Evolutionary conservation across 1,140 invertebrate species (phyloP).

Genomic region (Prorops nasuta): DNA sequence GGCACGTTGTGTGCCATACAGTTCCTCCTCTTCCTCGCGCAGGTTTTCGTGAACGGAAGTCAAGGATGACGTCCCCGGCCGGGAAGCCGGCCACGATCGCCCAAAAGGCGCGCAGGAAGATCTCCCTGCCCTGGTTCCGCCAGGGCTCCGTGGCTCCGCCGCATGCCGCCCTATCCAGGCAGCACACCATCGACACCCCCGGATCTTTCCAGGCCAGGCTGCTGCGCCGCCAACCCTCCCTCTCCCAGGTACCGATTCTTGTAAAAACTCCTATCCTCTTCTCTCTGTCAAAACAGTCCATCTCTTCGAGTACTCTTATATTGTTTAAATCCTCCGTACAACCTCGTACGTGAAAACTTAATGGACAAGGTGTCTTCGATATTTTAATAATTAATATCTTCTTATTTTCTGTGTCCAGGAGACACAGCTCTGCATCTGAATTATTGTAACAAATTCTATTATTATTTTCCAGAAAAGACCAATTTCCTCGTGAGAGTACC

Average conservation of each 20-base stretch:
- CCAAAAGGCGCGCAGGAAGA: conserved; percentile 77
- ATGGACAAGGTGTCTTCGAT: too few relatives aligned
- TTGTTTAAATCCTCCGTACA: too few relatives aligned
- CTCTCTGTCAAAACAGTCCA: background rate
- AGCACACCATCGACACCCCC: conserved; percentile 88
- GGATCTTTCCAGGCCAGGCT: conserved; percentile 73
- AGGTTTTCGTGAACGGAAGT: conserved; percentile 2
- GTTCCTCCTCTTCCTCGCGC: conserved; percentile 13
- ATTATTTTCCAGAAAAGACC: too few relatives aligned
- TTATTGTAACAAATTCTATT: too few relatives aligned
- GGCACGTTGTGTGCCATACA: conserved; percentile 6
- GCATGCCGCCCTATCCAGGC: conserved; percentile 71
- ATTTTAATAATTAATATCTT: too few relatives aligned
- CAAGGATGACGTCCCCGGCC: conserved; percentile 49
- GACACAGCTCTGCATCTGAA: too few relatives aligned
- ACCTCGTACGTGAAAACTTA: too few relatives aligned
- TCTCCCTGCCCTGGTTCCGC: conserved; percentile 85
- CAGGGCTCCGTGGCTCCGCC: conserved; percentile 71
- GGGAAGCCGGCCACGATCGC: conserved; percentile 57
- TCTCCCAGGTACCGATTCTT: conserved; percentile 55
- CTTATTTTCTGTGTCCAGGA: too few relatives aligned
- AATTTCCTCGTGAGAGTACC: too few relatives aligned
- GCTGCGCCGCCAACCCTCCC: conserved; percentile 61
- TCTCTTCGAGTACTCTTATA: background rate
- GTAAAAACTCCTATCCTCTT: conserved; percentile 14